A percentile compares a stretch with the other conserved stretches of the same genome.
These are phyloP conservation scores for Bombus confusus DNA, from an alignment of 1,140 invertebrate species.

Conservation along the genomic window DNA sequence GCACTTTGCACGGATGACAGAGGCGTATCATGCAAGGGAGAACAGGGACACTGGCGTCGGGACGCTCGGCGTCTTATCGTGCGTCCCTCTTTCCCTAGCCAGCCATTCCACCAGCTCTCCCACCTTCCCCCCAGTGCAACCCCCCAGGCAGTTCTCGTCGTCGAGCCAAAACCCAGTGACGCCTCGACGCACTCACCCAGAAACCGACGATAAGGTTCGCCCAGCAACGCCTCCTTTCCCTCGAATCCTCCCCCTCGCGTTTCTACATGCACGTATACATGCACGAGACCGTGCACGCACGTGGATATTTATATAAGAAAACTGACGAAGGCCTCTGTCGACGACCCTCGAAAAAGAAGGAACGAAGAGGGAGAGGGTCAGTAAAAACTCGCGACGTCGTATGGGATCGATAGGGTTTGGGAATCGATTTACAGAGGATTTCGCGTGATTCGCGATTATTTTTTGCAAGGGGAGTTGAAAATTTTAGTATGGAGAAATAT, in stretches of 20 bases:
- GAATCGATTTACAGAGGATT: neutral
- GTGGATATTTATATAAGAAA: slow-evolving; percentile 64
- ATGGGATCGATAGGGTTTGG: slow-evolving; percentile 8
- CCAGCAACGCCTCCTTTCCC: slow-evolving; percentile 75
- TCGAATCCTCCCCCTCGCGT: slow-evolving; percentile 36
- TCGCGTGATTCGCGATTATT: neutral
- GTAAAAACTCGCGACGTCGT: slow-evolving; percentile 24
- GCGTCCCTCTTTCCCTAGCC: slow-evolving; percentile 53
- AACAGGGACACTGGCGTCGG: slow-evolving; percentile 67
- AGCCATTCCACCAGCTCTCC: slow-evolving; percentile 45
- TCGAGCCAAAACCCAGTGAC: slow-evolving; percentile 78
- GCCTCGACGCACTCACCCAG: slow-evolving; percentile 81
- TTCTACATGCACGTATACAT: slow-evolving; percentile 38
- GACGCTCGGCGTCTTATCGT: slow-evolving; percentile 79
- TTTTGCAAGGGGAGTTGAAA: neutral
- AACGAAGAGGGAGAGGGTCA: neutral
- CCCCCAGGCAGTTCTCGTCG: slow-evolving; percentile 53
- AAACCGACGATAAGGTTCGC: slow-evolving; percentile 82
- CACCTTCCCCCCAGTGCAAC: slow-evolving; percentile 55
- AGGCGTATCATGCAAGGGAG: slow-evolving; percentile 62
- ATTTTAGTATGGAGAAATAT: neutral
- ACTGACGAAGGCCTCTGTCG: slow-evolving; percentile 14
- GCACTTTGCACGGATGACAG: slow-evolving; percentile 66
- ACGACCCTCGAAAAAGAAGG: slow-evolving; percentile 27
- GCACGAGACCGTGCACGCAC: slow-evolving; percentile 39